Conservation (phyloP, 2,113 vertebrate genomes). For the Numenius arquata region DNA sequence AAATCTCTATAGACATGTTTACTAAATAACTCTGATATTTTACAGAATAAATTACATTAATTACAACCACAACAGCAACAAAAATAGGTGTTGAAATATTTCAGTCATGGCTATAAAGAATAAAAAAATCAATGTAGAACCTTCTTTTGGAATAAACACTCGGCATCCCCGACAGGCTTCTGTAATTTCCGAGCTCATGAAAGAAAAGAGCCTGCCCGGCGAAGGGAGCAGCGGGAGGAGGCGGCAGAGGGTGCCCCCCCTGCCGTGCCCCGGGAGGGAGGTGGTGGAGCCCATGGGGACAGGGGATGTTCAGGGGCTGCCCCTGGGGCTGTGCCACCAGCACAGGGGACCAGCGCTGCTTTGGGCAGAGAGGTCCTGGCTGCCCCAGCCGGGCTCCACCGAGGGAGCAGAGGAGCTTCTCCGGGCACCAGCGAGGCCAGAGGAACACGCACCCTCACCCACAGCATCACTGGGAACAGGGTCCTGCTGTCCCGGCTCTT, state of each 20-base stretch:
- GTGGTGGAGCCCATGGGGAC: neutral
- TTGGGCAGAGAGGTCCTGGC: neutral
- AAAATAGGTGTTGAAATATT: neutral
- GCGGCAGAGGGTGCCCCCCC: neutral
- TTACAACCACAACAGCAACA: neutral
- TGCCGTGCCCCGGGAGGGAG: rapidly evolving
- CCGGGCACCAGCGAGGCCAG: neutral
- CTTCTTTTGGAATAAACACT: neutral
- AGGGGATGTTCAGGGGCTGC: neutral
- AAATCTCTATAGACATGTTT: constrained; percentile 1
- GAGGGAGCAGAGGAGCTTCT: neutral
- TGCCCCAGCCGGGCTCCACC: too few relatives aligned
- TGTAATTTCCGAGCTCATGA: neutral
- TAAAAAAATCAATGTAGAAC: neutral
- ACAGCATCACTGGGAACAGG: neutral
- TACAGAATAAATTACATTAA: neutral
- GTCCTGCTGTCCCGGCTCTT: neutral
- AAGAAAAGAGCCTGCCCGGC: neutral
- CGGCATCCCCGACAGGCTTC: neutral
- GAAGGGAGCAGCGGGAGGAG: neutral
- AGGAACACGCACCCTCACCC: neutral
- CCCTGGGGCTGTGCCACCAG: neutral
- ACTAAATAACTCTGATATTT: neutral
- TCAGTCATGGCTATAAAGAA: neutral
- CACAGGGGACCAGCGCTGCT: rapidly evolving